These are phyloP conservation scores for Brachyptera putata DNA, from an alignment of 2,888 invertebrate species.

Conservation along the genomic window DNA sequence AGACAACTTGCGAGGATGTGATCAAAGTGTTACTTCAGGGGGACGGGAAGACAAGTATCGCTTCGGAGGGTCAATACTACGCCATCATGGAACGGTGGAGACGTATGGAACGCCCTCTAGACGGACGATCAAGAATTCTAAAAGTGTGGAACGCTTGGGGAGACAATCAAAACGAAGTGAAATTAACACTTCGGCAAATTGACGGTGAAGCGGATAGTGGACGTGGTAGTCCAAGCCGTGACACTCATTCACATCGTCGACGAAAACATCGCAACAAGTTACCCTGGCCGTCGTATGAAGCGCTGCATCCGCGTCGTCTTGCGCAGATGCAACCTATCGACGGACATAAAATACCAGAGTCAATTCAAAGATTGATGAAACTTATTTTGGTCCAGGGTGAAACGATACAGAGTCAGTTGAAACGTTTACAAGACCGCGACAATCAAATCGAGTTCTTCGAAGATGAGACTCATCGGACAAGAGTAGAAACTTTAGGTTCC, in stretches of 20 bases:
- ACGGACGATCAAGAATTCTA: slow-evolving; percentile 65
- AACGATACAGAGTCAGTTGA: slow-evolving; percentile 49
- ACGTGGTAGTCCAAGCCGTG: slow-evolving; percentile 38
- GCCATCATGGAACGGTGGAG: slow-evolving; percentile 74
- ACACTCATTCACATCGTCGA: slow-evolving; percentile 20
- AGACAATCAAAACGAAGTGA: slow-evolving; percentile 57
- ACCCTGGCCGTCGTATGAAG: slow-evolving; percentile 30
- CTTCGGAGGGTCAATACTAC: slow-evolving; percentile 47
- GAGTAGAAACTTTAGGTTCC: slow-evolving; percentile 70
- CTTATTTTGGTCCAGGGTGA: slow-evolving; percentile 58
- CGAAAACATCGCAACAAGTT: slow-evolving; percentile 40
- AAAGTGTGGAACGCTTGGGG: slow-evolving; percentile 82
- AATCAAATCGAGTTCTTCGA: slow-evolving; percentile 73
- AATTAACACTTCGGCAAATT: slow-evolving; percentile 46
- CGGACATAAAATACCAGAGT: slow-evolving; percentile 27
- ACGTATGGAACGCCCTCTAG: slow-evolving; percentile 69
- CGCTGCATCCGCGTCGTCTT: slow-evolving; percentile 42
- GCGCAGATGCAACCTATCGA: slow-evolving; percentile 39
- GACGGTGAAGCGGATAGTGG: slow-evolving; percentile 41
- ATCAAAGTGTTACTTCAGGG: slow-evolving; percentile 62
- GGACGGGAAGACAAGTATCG: slow-evolving; percentile 44
- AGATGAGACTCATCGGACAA: slow-evolving; percentile 68
- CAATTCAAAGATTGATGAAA: slow-evolving; percentile 51
- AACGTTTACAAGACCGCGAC: slow-evolving; percentile 60
- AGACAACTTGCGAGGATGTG: slow-evolving; percentile 76